Percentiles rank a stretch among this genome's conserved stretches.
Conservation (phyloP, 2,797 vertebrate species). For the Coregonus suidteri region DNA sequence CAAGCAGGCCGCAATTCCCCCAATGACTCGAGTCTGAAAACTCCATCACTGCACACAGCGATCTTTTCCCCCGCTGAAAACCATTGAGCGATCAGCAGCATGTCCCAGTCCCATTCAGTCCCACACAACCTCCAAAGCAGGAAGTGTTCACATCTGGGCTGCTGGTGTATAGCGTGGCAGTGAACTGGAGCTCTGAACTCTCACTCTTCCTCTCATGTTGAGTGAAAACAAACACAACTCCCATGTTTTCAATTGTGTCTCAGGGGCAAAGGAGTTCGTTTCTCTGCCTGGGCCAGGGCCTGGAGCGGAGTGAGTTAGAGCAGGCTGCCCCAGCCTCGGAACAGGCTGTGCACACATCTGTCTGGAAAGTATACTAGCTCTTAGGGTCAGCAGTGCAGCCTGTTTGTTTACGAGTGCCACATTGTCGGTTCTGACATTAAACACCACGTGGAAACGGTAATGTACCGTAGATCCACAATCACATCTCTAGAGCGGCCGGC, state of each 20-base stretch:
- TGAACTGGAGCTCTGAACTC: constrained; percentile 46
- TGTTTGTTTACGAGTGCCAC: neutral
- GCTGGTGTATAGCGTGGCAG: constrained; percentile 46
- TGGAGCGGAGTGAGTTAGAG: neutral
- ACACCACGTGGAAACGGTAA: neutral
- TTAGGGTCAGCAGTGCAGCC: neutral
- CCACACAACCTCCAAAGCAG: neutral
- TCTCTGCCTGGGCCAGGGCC: neutral
- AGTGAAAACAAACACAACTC: constrained; percentile 60
- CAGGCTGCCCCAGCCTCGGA: neutral
- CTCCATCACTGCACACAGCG: neutral
- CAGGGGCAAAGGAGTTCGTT: neutral
- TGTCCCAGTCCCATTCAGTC: neutral
- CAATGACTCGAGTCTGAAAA: neutral
- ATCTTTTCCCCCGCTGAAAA: neutral
- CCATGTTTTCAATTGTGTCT: neutral
- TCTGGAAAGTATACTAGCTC: neutral
- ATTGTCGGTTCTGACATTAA: neutral
- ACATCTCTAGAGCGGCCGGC: neutral
- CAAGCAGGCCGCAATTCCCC: constrained; percentile 8
- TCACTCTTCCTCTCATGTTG: constrained; percentile 35
- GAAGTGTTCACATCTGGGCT: neutral
- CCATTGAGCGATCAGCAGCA: neutral
- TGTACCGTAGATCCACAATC: neutral
- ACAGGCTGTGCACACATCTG: neutral